Evolutionary conservation across 2,797 vertebrate species (phyloP).

Genomic region (Onychomys torridus): DNA sequence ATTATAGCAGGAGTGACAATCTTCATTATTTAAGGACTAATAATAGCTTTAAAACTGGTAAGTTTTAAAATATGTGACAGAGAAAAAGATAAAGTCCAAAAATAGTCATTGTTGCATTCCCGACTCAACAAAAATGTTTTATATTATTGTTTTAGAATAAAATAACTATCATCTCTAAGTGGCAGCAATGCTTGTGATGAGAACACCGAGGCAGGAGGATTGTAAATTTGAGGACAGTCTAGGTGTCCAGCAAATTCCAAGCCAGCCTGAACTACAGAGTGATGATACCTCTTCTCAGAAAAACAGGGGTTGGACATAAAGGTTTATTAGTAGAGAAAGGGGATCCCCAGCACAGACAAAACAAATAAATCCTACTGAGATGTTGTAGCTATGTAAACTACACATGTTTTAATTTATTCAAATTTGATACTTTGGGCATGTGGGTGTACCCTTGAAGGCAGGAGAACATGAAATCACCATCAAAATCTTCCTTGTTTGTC

Average conservation of each 20-base stretch:
- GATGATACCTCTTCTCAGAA: not conserved
- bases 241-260: not conserved
- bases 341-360: not conserved
- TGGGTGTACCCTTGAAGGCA: not conserved
- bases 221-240: not conserved
- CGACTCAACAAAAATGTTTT: not conserved
- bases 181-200: not conserved
- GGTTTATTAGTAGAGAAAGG: accelerated
- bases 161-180: not conserved
- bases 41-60: not conserved
- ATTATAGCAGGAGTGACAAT: not conserved
- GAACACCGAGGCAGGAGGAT: accelerated
- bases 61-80: not conserved
- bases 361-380: not conserved
- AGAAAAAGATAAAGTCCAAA: not conserved
- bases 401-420: not conserved
- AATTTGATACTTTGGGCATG: too few species aligned
- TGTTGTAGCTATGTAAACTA: not conserved
- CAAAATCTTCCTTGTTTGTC: not conserved
- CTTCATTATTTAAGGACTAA: not conserved
- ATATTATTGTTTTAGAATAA: not conserved
- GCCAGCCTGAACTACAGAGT: accelerated
- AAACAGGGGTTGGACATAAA: not conserved
- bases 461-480: not conserved
- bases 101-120: not conserved